Percentiles rank a stretch among this genome's conserved stretches.
Conservation (phyloP, 2,888 invertebrate species). For the Metopia argyrocephala region DNA sequence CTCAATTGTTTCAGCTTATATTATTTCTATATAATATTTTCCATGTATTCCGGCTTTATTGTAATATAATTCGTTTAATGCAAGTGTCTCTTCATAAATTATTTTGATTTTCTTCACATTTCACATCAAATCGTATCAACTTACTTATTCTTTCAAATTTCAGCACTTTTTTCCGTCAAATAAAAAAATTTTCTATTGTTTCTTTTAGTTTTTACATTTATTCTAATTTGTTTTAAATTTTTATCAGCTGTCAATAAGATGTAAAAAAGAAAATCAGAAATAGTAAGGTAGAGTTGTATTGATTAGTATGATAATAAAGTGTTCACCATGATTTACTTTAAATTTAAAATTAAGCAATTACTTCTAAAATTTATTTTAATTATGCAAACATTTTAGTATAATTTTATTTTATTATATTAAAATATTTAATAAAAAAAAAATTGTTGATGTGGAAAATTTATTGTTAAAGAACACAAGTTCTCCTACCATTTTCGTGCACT, state of each 20-base stretch:
- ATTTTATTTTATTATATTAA: too few relatives aligned
- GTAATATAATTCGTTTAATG: not conserved
- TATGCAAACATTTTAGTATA: too few relatives aligned
- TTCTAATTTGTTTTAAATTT: constrained; percentile 43
- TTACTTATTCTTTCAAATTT: constrained; percentile 55
- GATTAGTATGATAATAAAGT: not conserved
- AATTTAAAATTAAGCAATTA: too few relatives aligned
- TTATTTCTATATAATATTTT: constrained; percentile 5
- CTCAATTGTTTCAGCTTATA: constrained; percentile 1
- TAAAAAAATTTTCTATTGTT: constrained; percentile 59
- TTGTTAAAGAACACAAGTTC: too few relatives aligned
- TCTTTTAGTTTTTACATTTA: constrained; percentile 57
- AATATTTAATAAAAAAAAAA: too few relatives aligned
- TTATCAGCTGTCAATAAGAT: constrained; percentile 54
- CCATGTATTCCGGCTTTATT: constrained; percentile 17
- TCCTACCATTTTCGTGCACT: too few relatives aligned
- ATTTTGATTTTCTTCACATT: constrained; percentile 30
- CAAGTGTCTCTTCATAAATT: constrained; percentile 18
- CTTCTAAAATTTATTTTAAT: too few relatives aligned
- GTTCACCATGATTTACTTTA: not conserved
- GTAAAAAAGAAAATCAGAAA: constrained; percentile 27
- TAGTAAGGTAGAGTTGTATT: constrained; percentile 27
- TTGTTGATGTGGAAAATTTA: too few relatives aligned
- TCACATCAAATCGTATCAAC: constrained; percentile 29
- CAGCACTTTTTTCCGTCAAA: constrained; percentile 54